Evolutionary conservation across 2,113 vertebrate species (phyloP).

Genomic region (Equus przewalskii): DNA sequence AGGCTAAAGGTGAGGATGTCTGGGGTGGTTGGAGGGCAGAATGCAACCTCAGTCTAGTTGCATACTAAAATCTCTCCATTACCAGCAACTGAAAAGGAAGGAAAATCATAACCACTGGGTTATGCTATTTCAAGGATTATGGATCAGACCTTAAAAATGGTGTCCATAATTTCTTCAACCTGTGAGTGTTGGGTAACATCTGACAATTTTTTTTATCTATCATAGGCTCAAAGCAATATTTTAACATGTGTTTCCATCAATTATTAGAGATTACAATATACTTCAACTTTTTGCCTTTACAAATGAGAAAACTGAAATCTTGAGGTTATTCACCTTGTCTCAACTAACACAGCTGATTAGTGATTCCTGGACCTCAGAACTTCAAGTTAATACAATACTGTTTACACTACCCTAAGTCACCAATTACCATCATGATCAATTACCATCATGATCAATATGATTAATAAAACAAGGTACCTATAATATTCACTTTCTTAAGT

Average conservation of each 20-base stretch:
- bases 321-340: not conserved
- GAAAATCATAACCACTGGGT: not conserved
- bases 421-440: not conserved
- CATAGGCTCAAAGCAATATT: not conserved
- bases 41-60: not conserved
- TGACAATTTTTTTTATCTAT: not conserved
- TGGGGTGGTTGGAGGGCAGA: not conserved
- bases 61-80: not conserved
- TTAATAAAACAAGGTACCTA: not conserved
- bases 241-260: not conserved
- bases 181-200: not conserved
- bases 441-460: not conserved
- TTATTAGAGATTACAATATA: not conserved
- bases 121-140: not conserved
- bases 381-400: not conserved
- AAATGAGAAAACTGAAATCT: not conserved
- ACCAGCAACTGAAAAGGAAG: not conserved
- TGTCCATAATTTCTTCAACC: not conserved
- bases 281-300: not conserved
- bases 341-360: not conserved
- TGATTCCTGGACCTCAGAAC: not conserved
- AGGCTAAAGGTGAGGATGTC: not conserved
- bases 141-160: not conserved
- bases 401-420: not conserved
- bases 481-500: not conserved